Percentiles rank a stretch among this genome's conserved stretches.
phyloP scores from a whole-genome alignment of 2,113 vertebrate genomes.

The Mobula birostris region DNA sequence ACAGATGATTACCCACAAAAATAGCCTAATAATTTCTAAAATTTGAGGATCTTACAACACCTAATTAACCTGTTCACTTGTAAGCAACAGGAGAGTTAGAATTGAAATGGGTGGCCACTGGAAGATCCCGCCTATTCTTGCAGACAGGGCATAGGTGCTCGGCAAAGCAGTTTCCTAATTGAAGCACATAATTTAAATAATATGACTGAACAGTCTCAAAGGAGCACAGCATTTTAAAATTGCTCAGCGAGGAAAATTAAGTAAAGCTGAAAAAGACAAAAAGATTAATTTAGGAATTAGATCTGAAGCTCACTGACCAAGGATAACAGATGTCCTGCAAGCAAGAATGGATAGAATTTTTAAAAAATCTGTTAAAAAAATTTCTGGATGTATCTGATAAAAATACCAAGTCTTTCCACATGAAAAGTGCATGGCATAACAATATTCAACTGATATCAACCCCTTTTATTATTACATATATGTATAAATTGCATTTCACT shows the following conservation, averaged over 20 bases:
- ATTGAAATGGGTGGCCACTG: too few relatives aligned
- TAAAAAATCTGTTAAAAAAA: not conserved
- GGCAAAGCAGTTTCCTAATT: too few relatives aligned
- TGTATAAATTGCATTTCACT: not conserved
- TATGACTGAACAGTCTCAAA: not conserved
- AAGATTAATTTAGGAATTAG: not conserved
- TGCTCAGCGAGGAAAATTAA: not conserved
- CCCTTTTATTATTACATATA: not conserved
- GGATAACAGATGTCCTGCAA: not conserved
- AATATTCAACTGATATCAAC: not conserved
- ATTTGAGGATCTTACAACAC: too few relatives aligned
- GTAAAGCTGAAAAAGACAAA: not conserved
- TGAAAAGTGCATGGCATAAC: not conserved
- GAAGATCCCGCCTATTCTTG: too few relatives aligned
- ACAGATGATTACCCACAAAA: not conserved
- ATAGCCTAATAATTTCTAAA: not conserved
- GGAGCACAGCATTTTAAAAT: not conserved
- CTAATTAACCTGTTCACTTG: not conserved
- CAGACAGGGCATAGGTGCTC: too few relatives aligned
- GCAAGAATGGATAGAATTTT: not conserved
- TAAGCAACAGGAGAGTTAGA: not conserved
- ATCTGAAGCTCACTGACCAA: not conserved
- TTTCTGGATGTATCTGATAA: not conserved
- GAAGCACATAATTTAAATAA: not conserved
- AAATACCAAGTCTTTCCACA: not conserved